Evolutionary conservation across 2,888 invertebrate genomes (phyloP).

Genomic region (Timema cristinae): DNA sequence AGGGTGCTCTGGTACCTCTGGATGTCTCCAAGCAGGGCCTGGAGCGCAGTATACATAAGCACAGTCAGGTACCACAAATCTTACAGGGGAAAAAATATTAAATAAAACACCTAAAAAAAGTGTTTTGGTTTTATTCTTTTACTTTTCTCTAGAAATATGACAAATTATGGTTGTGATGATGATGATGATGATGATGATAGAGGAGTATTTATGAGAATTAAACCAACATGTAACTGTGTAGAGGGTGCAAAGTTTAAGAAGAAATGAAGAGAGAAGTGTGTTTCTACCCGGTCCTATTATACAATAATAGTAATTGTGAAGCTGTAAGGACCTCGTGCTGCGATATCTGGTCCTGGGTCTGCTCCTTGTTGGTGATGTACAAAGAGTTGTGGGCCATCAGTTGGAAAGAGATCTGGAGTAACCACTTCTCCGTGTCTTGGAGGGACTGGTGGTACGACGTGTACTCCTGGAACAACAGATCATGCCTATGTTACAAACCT

Average conservation of each 20-base stretch:
- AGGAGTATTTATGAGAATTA: too few relatives aligned
- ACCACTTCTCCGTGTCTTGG: constrained; percentile 94
- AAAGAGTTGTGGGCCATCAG: constrained; percentile 94
- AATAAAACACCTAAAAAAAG: too few relatives aligned
- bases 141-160: too few relatives aligned
- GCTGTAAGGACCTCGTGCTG: constrained; percentile 63
- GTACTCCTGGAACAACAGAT: constrained; percentile 53
- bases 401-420: constrained; percentile 90
- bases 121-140: too few relatives aligned
- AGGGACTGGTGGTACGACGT: constrained; percentile 82
- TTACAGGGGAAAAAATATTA: neutral
- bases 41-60: constrained; percentile 20
- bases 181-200: too few relatives aligned
- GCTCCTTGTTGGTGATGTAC: constrained; percentile 85
- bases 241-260: too few relatives aligned
- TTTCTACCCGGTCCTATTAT: neutral
- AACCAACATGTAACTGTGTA: too few relatives aligned
- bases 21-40: constrained; percentile 53
- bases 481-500: too few relatives aligned
- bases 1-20: constrained; percentile 76
- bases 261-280: too few relatives aligned
- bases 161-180: too few relatives aligned
- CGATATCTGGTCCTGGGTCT: constrained; percentile 86
- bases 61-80: neutral
- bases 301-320: neutral